Evolutionary conservation across 2,113 vertebrate species (phyloP), one percentile per base, ranked within the genome.

Genomic region (Dasypus novemcinctus): DNA sequence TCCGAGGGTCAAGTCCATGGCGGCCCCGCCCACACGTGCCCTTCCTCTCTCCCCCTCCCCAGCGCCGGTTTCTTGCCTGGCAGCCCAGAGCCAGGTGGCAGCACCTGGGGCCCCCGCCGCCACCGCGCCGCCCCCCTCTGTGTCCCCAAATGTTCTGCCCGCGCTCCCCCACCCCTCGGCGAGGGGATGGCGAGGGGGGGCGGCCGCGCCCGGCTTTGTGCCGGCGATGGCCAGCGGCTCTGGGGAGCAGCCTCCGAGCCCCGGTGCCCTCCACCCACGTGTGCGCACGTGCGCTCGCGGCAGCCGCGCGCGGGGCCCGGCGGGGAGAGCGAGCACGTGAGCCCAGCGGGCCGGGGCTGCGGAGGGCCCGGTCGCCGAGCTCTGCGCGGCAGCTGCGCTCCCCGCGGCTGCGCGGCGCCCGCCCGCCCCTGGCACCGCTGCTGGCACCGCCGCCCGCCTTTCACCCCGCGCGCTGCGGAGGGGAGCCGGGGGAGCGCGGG

Each of bases 341-440:
- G 74, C 31, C 4, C n/a, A 21, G 81, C 66, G 3, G 49, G 78
- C 82, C 57, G 72, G 52, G 72, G 81, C 85, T 63, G 91, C 29
- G 21, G 68, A 41, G 12, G 81, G 75, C 88, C 74, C 76, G 2
- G 33, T 68, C 20, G 11, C 66, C 23, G 11, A 64, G 69, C 84
- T 94, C 78, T 61, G n/a, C 91, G 96, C 33, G 20, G 93, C 96
- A 87, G 93, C 95, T 96, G 87, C 80, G 76, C 95, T 85, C 95
- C 86, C 86, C 1, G 91, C 27, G 29, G 93, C 95, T 36, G 38
- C 13, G 2, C 18, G 59, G 4, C 23, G 15, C 49, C 87, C 57
- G 88, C 85, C 78, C 83, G 68, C 63, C 36, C 11, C 74, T 49
- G 63, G 29, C 52, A 11, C 57, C 21, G 9, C 66, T 33, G 15